A percentile compares a stretch with the other conserved stretches of the same genome.
Evolutionary conservation across 2,888 invertebrate genomes (phyloP).

Genomic region (Drosophila gaucha): DNA sequence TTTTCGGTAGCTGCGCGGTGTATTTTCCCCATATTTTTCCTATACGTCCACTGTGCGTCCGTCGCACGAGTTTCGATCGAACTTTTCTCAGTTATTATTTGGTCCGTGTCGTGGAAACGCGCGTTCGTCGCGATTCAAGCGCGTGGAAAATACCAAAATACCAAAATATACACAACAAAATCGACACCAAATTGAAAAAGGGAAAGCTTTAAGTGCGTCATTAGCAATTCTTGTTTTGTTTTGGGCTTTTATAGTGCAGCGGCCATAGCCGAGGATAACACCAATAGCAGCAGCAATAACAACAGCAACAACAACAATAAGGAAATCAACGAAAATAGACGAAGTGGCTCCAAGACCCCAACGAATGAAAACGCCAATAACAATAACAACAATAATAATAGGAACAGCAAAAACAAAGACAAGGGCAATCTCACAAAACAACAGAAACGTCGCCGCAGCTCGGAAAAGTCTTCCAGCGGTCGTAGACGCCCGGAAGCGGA

Average conservation of each 20-base stretch:
- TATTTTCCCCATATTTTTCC: constrained; percentile 47
- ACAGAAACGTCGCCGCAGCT: constrained; percentile 69
- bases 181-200: constrained; percentile 18
- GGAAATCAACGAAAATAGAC: constrained; percentile 50
- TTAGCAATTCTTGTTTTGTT: constrained; percentile 65
- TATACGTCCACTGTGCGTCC: constrained; percentile 40
- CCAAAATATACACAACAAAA: constrained; percentile 19
- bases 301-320: constrained; percentile 24
- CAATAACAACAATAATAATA: constrained; percentile 42
- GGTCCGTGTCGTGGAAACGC: constrained; percentile 79
- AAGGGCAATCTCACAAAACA: constrained; percentile 47
- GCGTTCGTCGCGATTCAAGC: constrained; percentile 72
- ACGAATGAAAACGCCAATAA: constrained; percentile 56
- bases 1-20: constrained; percentile 59
- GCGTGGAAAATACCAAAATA: constrained; percentile 51
- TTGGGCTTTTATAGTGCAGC: constrained; percentile 68
- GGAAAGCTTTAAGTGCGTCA: constrained; percentile 40
- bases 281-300: constrained; percentile 21
- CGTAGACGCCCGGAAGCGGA: constrained; percentile 62
- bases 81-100: constrained; percentile 77
- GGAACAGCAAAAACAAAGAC: constrained; percentile 37
- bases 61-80: constrained; percentile 59
- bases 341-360: constrained; percentile 72
- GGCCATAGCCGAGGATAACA: constrained; percentile 62
- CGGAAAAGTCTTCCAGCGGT: constrained; percentile 61